Conservation (phyloP, 2,797 vertebrate species). For the Acanthopagrus latus region DNA sequence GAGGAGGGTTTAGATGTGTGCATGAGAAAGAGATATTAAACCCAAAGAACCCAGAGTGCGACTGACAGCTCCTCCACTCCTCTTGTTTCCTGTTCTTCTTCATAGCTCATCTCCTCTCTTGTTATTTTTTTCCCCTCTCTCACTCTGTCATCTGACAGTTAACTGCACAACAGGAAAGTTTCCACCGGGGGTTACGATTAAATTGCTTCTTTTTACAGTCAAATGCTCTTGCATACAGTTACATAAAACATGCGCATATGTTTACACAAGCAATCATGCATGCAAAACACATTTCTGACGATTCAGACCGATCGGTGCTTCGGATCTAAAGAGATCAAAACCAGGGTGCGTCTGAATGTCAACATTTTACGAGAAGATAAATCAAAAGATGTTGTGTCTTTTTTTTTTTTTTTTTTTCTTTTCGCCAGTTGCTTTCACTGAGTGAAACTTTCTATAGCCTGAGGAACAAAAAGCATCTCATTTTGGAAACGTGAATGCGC, state of each 20-base stretch:
- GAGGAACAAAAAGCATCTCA: conserved; percentile 46
- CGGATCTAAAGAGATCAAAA: conserved; percentile 38
- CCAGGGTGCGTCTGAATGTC: conserved; percentile 3
- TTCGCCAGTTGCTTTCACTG: conserved; percentile 1
- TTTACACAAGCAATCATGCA: conserved; percentile 38
- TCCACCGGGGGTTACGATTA: conserved; percentile 39
- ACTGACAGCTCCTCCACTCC: conserved; percentile 73
- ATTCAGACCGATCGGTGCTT: conserved; percentile 17
- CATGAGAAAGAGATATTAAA: conserved; percentile 80
- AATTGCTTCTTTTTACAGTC: conserved; percentile 31
- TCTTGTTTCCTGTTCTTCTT: conserved; percentile 73
- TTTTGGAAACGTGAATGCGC: conserved; percentile 47
- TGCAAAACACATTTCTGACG: conserved; percentile 35
- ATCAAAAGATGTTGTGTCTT: conserved; percentile 16
- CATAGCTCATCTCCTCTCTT: conserved; percentile 58
- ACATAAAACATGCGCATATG: conserved; percentile 27
- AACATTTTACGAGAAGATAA: conserved; percentile 24
- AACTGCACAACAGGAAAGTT: conserved; percentile 60
- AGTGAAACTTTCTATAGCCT: conserved; percentile 25
- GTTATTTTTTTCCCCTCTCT: conserved; percentile 57
- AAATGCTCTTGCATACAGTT: conserved; percentile 17
- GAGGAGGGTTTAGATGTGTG: conserved; percentile 70
- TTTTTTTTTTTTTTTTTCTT: background rate
- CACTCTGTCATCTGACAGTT: conserved; percentile 69
- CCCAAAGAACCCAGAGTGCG: conserved; percentile 62